Conservation (phyloP, 2,797 vertebrate genomes). For the Chelidonichthys spinosus region DNA sequence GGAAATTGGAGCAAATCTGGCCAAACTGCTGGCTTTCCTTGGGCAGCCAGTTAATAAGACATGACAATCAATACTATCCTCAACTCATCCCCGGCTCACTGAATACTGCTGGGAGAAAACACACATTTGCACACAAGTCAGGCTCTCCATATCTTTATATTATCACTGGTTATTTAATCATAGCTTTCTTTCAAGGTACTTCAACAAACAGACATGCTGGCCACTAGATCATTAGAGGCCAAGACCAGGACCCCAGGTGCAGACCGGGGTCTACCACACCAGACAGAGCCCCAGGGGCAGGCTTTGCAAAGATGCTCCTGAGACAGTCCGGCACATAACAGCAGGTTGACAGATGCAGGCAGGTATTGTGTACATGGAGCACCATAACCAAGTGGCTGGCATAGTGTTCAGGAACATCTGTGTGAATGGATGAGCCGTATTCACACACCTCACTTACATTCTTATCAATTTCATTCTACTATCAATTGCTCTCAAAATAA, state of each 20-base stretch:
- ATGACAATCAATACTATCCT: constrained; percentile 50
- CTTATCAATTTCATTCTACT: background rate
- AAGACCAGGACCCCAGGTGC: no score
- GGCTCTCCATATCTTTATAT: constrained; percentile 13
- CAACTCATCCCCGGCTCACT: constrained; percentile 2
- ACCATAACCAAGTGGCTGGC: no score
- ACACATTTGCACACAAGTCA: constrained; percentile 6
- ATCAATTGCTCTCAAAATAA: background rate
- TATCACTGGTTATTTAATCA: constrained; percentile 17
- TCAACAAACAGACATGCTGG: background rate
- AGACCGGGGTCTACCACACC: no score
- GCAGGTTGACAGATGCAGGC: no score
- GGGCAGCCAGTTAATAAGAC: constrained; percentile 51
- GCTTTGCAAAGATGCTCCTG: no score
- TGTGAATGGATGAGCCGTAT: background rate
- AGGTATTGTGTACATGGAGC: no score
- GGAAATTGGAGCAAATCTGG: constrained; percentile 33
- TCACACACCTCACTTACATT: background rate
- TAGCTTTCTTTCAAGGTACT: background rate
- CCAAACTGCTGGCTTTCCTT: constrained; percentile 26
- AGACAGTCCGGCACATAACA: no score
- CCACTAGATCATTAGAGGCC: no score
- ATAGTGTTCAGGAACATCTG: no score
- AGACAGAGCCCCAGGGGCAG: no score
- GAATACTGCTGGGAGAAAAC: constrained; percentile 18